Percentiles rank a stretch among this genome's conserved stretches.
phyloP scores from a whole-genome alignment of 2,888 invertebrate genomes.

The Carabus problematicus region DNA sequence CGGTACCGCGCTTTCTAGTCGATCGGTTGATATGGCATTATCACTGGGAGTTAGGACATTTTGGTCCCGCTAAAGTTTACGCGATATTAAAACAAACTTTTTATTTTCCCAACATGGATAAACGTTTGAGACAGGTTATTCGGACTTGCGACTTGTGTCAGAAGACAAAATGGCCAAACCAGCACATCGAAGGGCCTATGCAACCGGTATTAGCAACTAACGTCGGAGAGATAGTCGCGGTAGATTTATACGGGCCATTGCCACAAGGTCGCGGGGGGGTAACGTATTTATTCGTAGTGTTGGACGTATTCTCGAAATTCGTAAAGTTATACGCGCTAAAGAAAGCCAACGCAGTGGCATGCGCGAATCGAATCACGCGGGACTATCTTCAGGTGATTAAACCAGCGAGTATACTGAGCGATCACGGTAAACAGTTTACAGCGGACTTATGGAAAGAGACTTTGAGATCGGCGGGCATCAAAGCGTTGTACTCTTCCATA shows the following conservation, averaged over 20 bases:
- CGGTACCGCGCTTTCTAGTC: conserved; percentile 5
- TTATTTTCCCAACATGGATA: no score
- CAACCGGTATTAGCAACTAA: conserved; percentile 1
- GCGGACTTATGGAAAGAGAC: conserved; percentile 19
- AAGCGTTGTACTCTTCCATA: no score
- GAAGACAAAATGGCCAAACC: conserved; percentile 23
- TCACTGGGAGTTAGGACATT: no score
- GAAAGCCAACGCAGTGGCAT: conserved; percentile 25
- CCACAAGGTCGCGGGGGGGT: conserved; percentile 10
- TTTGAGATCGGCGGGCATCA: background rate
- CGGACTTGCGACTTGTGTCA: no score
- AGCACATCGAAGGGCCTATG: background rate
- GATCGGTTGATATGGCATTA: no score
- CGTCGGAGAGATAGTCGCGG: conserved; percentile 18
- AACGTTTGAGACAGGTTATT: no score
- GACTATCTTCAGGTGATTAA: no score
- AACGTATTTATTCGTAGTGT: no score
- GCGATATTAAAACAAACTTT: no score
- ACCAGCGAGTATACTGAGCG: conserved; percentile 30
- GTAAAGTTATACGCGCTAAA: conserved; percentile 19
- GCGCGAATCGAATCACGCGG: conserved; percentile 11
- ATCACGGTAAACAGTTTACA: conserved; percentile 41
- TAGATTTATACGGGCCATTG: conserved; percentile 28
- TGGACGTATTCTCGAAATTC: conserved; percentile 27
- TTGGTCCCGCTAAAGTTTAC: no score